Evolutionary conservation across 2,113 vertebrate genomes (phyloP).

Genomic region (Vulpes lagopus): DNA sequence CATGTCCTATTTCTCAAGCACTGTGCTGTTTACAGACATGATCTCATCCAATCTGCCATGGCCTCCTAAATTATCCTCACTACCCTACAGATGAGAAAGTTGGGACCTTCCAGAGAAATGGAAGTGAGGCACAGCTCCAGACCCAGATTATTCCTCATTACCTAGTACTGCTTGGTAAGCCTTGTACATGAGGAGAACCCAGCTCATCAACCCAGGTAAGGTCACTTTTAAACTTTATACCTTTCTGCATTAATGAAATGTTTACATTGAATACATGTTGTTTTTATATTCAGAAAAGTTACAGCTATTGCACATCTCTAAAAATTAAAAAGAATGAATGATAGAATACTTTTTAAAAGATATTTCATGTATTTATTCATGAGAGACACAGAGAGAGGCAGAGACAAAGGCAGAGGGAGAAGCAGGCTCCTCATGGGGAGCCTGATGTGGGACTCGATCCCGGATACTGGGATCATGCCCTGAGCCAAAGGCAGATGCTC

Average conservation of each 20-base stretch:
- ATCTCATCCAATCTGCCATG: background rate
- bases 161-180: background rate
- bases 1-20: background rate
- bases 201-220: background rate
- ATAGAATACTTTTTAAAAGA: too few species aligned
- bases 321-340: background rate
- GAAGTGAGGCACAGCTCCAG: background rate
- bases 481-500: too few species aligned
- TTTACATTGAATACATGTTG: background rate
- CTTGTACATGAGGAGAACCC: background rate
- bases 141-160: background rate
- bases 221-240: background rate
- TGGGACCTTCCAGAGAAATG: background rate
- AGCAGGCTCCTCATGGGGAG: too few species aligned
- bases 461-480: too few species aligned
- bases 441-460: too few species aligned
- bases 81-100: background rate
- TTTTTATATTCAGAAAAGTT: constrained; percentile 14
- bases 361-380: too few species aligned
- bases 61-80: background rate
- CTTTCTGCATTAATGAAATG: background rate
- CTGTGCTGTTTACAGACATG: background rate
- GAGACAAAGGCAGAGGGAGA: too few species aligned
- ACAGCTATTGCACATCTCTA: background rate
- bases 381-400: too few species aligned